phyloP scores from a whole-genome alignment of 2,113 vertebrate genomes.

The Rousettus leschenaultii region DNA sequence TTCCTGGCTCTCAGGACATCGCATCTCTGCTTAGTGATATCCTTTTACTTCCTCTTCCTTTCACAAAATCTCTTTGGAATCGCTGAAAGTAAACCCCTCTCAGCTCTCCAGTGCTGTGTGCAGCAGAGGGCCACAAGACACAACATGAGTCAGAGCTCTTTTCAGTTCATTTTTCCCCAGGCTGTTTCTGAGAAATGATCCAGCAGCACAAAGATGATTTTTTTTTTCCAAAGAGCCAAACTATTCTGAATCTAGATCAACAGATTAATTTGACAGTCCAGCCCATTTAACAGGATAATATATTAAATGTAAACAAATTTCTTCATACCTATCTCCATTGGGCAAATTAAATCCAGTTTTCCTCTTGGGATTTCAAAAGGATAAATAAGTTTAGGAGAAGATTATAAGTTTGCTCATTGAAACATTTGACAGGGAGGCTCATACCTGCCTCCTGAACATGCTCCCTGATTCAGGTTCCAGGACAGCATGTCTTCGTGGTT shows the following conservation, averaged over 20 bases:
- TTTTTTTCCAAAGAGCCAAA: not conserved
- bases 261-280: not conserved
- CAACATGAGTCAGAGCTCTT: not conserved
- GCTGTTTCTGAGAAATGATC: not conserved
- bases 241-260: not conserved
- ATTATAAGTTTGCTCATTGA: not conserved
- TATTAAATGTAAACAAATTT: not conserved
- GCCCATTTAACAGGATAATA: not conserved
- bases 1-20: not conserved
- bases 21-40: not conserved
- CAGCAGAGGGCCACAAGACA: not conserved
- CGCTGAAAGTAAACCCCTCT: not conserved
- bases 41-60: not conserved
- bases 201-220: not conserved
- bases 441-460: accelerated
- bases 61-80: not conserved
- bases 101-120: not conserved
- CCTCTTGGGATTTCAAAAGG: not conserved
- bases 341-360: not conserved
- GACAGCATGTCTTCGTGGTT: accelerated
- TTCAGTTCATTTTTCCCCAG: not conserved
- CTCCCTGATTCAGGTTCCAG: not conserved
- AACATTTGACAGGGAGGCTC: not conserved
- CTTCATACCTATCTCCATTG: not conserved
- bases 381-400: not conserved